phyloP scores from a whole-genome alignment of 2,797 vertebrate genomes.

The Spinus pinus region DNA sequence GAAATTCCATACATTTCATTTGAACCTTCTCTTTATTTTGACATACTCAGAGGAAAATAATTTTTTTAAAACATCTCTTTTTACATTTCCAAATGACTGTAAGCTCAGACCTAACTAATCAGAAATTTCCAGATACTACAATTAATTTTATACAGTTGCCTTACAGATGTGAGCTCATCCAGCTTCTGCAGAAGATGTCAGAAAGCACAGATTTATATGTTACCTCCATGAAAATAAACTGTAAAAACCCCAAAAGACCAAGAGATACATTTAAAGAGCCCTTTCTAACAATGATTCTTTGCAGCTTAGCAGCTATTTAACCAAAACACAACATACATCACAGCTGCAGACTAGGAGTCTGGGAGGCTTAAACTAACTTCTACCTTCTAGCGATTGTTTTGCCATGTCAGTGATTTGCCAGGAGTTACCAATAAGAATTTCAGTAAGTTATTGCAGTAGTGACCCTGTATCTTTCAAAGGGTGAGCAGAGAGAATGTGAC shows the following conservation, averaged over 20 bases:
- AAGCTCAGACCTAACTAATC: background rate
- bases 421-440: background rate
- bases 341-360: background rate
- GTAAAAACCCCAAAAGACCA: background rate
- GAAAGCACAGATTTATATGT: background rate
- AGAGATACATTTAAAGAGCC: background rate
- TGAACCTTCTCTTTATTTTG: background rate
- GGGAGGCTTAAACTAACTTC: background rate
- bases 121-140: background rate
- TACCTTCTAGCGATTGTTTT: background rate
- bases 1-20: background rate
- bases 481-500: conserved; percentile 39
- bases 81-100: background rate
- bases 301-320: background rate
- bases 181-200: background rate
- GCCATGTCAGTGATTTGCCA: background rate
- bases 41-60: background rate
- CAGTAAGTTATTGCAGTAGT: background rate
- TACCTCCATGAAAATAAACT: background rate
- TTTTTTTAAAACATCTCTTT: rapidly evolving
- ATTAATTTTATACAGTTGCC: background rate
- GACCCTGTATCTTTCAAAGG: background rate
- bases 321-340: background rate
- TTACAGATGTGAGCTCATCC: background rate
- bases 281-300: background rate